A percentile compares a stretch with the other conserved stretches of the same genome.
Evolutionary conservation across 1,140 invertebrate species (phyloP).

Genomic region (Melitaea cinxia): DNA sequence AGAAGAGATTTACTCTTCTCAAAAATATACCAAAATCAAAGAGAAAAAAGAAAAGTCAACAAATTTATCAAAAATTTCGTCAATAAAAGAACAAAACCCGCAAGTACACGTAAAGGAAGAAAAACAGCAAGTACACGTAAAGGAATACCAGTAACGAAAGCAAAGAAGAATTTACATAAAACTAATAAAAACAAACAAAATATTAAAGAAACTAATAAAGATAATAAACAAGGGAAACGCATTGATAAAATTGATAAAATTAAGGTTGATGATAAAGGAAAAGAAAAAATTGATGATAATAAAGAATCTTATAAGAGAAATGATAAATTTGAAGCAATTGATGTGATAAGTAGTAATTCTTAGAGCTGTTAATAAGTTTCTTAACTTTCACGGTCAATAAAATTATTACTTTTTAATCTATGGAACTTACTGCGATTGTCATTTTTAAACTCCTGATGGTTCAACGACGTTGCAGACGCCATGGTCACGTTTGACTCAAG

Average conservation of each 20-base stretch:
- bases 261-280: neutral
- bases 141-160: constrained; percentile 2
- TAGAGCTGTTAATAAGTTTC: too few relatives aligned
- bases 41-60: constrained; percentile 2
- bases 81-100: constrained; percentile 45
- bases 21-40: neutral
- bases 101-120: neutral
- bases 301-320: neutral
- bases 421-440: too few relatives aligned
- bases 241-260: neutral
- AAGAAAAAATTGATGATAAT: neutral
- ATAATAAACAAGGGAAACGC: neutral
- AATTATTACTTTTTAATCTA: too few relatives aligned
- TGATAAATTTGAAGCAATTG: neutral
- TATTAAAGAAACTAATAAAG: neutral
- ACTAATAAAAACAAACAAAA: neutral
- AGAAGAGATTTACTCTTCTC: constrained; percentile 16
- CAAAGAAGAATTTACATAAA: neutral
- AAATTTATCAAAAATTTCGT: constrained; percentile 47
- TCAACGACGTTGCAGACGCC: too few relatives aligned
- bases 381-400: too few relatives aligned
- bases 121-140: constrained; percentile 28
- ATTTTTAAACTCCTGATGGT: too few relatives aligned
- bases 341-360: too few relatives aligned
- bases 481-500: too few relatives aligned